A percentile compares a stretch with the other conserved stretches of the same genome.
These are phyloP conservation scores for Sus scrofa DNA, from an alignment of 2,113 vertebrate species.

Conservation along the genomic window DNA sequence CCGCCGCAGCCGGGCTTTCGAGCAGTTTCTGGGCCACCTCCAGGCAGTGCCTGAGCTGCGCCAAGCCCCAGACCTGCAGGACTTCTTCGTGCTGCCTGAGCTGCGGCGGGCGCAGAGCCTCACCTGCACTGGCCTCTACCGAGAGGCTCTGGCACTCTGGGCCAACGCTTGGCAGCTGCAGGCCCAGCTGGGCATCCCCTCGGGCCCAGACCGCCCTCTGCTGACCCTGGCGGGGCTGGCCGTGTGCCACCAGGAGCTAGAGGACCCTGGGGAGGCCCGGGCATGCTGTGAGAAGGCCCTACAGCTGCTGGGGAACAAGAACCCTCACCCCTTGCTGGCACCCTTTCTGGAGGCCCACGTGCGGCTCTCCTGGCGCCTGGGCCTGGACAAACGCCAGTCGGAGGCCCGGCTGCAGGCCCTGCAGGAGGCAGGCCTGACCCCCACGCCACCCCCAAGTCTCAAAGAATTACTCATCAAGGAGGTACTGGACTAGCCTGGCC, in stretches of 20 bases:
- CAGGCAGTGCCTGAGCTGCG: constrained; percentile 90
- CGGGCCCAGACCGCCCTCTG: constrained; percentile 88
- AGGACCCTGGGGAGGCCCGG: constrained; percentile 92
- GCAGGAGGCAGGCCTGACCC: constrained; percentile 87
- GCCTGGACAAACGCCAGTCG: constrained; percentile 93
- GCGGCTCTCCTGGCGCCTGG: constrained; percentile 95
- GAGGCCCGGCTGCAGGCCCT: constrained; percentile 92
- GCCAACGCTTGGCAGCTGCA: constrained; percentile 94
- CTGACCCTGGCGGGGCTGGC: constrained; percentile 93
- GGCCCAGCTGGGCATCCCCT: constrained; percentile 90
- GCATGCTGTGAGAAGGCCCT: constrained; percentile 93
- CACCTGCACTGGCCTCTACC: constrained; percentile 92
- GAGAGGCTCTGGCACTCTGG: constrained; percentile 92
- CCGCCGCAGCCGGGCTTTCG: constrained; percentile 96
- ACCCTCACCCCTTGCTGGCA: constrained; percentile 90
- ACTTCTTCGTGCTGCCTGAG: constrained; percentile 95
- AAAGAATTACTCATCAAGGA: constrained; percentile 95
- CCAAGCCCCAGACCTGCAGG: constrained; percentile 88
- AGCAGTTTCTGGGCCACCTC: constrained; percentile 95
- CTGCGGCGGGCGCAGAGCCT: constrained; percentile 91
- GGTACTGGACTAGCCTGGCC: constrained; percentile 85
- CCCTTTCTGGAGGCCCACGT: constrained; percentile 93
- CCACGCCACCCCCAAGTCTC: constrained; percentile 90
- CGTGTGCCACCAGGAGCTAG: constrained; percentile 94
- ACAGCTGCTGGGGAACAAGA: constrained; percentile 85